Base-by-base conservation (phyloP, 2,113 vertebrate species). In the Oplegnathus fasciatus region DNA sequence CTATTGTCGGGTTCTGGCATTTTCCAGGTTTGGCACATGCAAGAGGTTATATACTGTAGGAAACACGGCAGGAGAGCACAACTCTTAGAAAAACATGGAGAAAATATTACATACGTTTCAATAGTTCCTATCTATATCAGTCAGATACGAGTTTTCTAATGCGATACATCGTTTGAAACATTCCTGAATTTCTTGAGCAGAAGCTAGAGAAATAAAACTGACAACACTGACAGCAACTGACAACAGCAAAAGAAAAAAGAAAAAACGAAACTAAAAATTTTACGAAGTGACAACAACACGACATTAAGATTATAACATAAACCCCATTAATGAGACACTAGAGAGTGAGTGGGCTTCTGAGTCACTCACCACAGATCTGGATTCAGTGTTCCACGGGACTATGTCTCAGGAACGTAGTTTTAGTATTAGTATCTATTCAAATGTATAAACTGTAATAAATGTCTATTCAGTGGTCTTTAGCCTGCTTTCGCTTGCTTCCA, bases 21-120 rank as follows among this genome's bases (percentile, higher is more conserved):
- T 85, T 73, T 86, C 52, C 50, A 85, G 75, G 91, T 93, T 92
- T 95, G 95, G 95, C 95, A 95, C 95, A 86, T 88, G 85, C 78
- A 81, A 70, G 84, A 78, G 61, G 58, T 88, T 68, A 34, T 55
- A 75, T 34, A 88, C n/a, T 48, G 66, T 28, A 54, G 69, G 79
- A 82, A 79, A 88, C 57, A 69, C 9, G 9, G 46, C 18, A 70
- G 86, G 76, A 69, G 74, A 73, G 54, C 30, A 75, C 44, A 50
- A 75, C 14, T 52, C 30, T 20, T 44, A 69, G 58, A 85, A 85
- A 89, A 85, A 80, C 57, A 82, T 24, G 18, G 58, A 79, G 64
- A 76, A 82, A 74, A 44, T 30, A 68, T 34, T 62, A 80, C 30
- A 81, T 61, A 77, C 18, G 22, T 60, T 55, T 58, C 13, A 72